A percentile compares a stretch with the other conserved stretches of the same genome.
These are phyloP conservation scores for Subacronicta megacephala DNA, from an alignment of 2,888 invertebrate species.

Conservation along the genomic window DNA sequence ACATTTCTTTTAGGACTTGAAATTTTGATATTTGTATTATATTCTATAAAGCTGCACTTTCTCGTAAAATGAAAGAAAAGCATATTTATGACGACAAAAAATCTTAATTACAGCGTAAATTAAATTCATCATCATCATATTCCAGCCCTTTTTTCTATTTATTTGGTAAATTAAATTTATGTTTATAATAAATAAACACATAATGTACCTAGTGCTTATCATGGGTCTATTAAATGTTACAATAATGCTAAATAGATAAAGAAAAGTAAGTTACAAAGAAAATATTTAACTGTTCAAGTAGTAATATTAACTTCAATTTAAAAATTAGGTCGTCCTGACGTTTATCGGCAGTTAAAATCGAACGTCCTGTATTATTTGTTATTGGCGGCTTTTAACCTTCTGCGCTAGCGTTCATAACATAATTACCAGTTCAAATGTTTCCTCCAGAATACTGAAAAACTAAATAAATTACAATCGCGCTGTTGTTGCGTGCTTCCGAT, in stretches of 20 bases:
- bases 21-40: background rate
- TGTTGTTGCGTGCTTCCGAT: constrained; percentile 64
- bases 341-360: constrained; percentile 38
- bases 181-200: too few species aligned
- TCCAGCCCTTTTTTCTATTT: too few species aligned
- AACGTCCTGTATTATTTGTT: constrained; percentile 44
- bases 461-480: constrained; percentile 53
- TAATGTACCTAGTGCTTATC: too few species aligned
- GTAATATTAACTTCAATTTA: constrained; percentile 16
- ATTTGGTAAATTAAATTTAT: too few species aligned
- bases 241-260: background rate
- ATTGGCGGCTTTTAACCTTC: constrained; percentile 43
- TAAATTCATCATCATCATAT: too few species aligned
- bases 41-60: background rate
- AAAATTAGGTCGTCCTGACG: constrained; percentile 29
- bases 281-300: background rate
- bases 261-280: background rate
- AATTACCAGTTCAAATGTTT: constrained; percentile 50
- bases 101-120: too few species aligned
- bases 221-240: too few species aligned
- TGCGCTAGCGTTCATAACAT: constrained; percentile 44
- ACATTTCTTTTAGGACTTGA: background rate
- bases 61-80: background rate
- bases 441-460: constrained; percentile 50
- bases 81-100: too few species aligned